These are phyloP conservation scores for Brenthis hecate DNA, from an alignment of 2,888 invertebrate genomes.

Conservation along the genomic window DNA sequence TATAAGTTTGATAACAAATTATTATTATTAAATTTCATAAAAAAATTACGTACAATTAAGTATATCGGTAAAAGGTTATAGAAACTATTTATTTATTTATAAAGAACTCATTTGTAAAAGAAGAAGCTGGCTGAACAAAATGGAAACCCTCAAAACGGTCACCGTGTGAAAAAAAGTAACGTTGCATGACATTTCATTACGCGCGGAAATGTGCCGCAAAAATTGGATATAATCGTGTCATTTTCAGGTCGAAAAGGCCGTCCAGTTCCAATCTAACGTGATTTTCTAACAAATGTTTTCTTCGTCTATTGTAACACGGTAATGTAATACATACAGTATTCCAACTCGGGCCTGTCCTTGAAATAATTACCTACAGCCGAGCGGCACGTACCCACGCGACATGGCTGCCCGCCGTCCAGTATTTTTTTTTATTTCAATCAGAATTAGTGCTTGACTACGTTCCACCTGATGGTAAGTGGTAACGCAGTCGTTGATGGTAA, in stretches of 20 bases:
- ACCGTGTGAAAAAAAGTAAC: constrained; percentile 5
- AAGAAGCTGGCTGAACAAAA: neutral
- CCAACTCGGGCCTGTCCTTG: too few relatives aligned
- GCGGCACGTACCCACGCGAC: too few relatives aligned
- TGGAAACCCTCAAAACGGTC: neutral
- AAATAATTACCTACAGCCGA: too few relatives aligned
- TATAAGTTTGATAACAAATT: too few relatives aligned
- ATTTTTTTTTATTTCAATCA: too few relatives aligned
- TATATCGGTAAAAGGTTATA: neutral
- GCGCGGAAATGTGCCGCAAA: constrained; percentile 26
- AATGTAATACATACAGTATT: too few relatives aligned
- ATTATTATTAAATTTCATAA: too few relatives aligned
- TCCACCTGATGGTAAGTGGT: too few relatives aligned
- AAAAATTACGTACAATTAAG: neutral
- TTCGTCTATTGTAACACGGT: too few relatives aligned
- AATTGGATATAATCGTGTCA: constrained; percentile 21
- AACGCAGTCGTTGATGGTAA: too few relatives aligned
- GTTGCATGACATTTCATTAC: constrained; percentile 22
- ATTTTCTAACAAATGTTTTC: neutral
- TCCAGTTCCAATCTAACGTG: neutral
- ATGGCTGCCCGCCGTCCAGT: too few relatives aligned
- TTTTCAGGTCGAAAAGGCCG: neutral
- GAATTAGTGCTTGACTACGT: too few relatives aligned
- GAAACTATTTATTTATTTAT: neutral
- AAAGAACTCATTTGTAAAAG: neutral